Conservation (phyloP, 2,113 vertebrate genomes). For the Notothenia coriiceps region DNA sequence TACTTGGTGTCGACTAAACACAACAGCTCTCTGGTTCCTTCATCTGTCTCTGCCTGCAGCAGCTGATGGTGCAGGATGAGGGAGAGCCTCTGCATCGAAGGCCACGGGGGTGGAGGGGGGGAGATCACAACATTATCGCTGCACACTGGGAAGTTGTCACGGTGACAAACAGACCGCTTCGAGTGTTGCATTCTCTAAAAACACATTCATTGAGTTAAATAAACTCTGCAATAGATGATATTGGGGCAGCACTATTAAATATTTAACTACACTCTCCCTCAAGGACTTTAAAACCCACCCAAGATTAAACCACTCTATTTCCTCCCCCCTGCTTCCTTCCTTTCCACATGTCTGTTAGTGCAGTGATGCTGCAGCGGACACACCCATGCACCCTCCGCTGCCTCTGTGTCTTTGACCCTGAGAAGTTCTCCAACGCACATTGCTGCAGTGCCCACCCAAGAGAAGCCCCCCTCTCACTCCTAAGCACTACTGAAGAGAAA, state of each 20-base stretch:
- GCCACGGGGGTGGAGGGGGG: constrained; percentile 21
- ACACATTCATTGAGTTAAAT: not conserved
- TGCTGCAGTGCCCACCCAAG: constrained; percentile 74
- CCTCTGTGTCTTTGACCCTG: constrained; percentile 63
- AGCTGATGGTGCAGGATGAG: constrained; percentile 33
- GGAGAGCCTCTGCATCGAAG: constrained; percentile 42
- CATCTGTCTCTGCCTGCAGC: constrained; percentile 19
- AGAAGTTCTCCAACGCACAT: constrained; percentile 62
- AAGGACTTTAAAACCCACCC: constrained; percentile 53
- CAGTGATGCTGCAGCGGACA: constrained; percentile 81
- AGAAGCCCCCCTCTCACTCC: constrained; percentile 21
- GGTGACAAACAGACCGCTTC: constrained; percentile 24
- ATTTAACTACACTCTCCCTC: constrained; percentile 32
- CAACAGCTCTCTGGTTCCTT: constrained; percentile 5
- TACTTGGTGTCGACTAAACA: not conserved
- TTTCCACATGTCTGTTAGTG: constrained; percentile 44
- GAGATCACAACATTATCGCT: constrained; percentile 35
- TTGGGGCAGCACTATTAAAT: not conserved
- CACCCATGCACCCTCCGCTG: constrained; percentile 65
- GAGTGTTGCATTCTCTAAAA: not conserved
- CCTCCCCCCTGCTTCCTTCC: constrained; percentile 36
- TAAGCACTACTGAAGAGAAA: not conserved
- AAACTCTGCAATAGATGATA: constrained; percentile 25
- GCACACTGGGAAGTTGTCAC: constrained; percentile 38
- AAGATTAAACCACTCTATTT: constrained; percentile 49